Evolutionary conservation across 2,888 invertebrate species (phyloP).

Genomic region (Acrocera orbiculus): DNA sequence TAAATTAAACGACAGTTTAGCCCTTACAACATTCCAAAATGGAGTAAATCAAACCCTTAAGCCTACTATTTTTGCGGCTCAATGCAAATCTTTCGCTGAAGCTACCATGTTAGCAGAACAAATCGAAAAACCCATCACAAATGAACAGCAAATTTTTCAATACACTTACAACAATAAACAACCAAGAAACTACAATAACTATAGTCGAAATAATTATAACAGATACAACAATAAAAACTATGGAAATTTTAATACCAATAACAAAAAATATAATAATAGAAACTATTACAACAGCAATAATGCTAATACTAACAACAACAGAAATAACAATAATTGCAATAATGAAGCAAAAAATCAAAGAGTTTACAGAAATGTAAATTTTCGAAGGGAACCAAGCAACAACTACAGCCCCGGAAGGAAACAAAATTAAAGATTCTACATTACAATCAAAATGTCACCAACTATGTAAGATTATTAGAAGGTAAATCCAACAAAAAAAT

Average conservation of each 20-base stretch:
- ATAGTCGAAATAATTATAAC: not conserved
- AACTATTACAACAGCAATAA: not conserved
- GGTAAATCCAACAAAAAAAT: not conserved
- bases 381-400: not conserved
- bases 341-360: not conserved
- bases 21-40: too few relatives aligned
- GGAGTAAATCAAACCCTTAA: too few relatives aligned
- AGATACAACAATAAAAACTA: not conserved
- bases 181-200: not conserved
- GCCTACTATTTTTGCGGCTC: not conserved
- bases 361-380: not conserved
- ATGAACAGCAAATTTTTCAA: not conserved
- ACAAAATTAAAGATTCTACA: too few relatives aligned
- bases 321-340: too few relatives aligned
- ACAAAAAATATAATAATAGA: not conserved
- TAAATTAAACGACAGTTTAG: too few relatives aligned
- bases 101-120: not conserved
- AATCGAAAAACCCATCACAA: not conserved
- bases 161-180: not conserved
- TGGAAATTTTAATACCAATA: not conserved
- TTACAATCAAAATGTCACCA: too few relatives aligned
- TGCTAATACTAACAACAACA: too few relatives aligned
- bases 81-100: not conserved
- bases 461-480: not conserved
- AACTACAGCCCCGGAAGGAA: not conserved